These are phyloP conservation scores for Formicarius rufipectus DNA, from an alignment of 2,113 vertebrate species.

Conservation along the genomic window DNA sequence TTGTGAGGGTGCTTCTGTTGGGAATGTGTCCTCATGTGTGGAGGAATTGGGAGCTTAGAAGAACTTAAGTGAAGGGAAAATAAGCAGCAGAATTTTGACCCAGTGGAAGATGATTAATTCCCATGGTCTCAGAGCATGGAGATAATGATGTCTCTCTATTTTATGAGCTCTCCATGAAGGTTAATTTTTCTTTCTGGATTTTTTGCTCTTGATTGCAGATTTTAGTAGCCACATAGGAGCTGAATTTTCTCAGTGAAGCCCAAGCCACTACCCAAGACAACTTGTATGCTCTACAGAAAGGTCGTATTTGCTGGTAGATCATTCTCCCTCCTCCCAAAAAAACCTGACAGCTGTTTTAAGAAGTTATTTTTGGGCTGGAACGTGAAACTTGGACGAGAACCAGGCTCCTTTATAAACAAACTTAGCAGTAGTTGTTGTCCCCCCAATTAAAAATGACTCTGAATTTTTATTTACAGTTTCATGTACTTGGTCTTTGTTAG, in stretches of 20 bases:
- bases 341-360: conserved; percentile 49
- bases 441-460: neutral
- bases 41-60: neutral
- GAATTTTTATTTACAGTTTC: neutral
- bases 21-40: fast-evolving
- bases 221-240: neutral
- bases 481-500: neutral
- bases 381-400: conserved; percentile 41
- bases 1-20: neutral
- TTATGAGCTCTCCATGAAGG: fast-evolving
- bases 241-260: neutral
- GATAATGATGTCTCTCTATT: neutral
- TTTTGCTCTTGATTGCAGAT: neutral
- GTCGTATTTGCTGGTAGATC: neutral
- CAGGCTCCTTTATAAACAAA: conserved; percentile 38
- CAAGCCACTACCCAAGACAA: neutral
- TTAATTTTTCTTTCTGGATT: neutral
- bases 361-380: conserved; percentile 63
- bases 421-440: neutral
- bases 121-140: neutral
- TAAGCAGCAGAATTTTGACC: neutral
- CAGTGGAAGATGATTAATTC: neutral
- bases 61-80: neutral
- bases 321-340: neutral
- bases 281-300: neutral